Conservation (phyloP, 2,113 vertebrate genomes). For the Campylorhamphus procurvoides region DNA sequence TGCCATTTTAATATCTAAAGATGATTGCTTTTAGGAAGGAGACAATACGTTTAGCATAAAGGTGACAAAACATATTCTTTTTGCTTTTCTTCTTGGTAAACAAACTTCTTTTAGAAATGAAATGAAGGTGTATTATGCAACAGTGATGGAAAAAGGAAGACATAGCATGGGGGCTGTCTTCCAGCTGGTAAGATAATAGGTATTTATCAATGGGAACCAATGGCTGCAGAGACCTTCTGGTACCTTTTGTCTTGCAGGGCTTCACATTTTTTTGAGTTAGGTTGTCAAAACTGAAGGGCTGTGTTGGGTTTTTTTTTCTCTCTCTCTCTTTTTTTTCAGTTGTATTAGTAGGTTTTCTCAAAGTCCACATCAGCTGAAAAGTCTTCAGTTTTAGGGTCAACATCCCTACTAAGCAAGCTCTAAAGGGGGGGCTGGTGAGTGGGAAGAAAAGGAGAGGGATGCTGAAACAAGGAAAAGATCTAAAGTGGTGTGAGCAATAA, state of each 20-base stretch:
- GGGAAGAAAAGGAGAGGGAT: neutral
- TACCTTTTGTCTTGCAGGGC: neutral
- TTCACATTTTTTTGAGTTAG: neutral
- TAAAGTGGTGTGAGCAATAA: neutral
- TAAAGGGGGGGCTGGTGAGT: neutral
- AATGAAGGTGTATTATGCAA: constrained; percentile 66
- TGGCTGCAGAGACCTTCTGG: neutral
- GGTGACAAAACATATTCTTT: constrained; percentile 73
- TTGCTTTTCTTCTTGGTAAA: constrained; percentile 70
- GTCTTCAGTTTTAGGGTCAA: neutral
- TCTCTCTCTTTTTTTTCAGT: neutral
- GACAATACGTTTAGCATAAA: constrained; percentile 66
- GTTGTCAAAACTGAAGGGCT: neutral
- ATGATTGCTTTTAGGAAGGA: constrained; percentile 74
- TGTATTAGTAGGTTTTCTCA: neutral
- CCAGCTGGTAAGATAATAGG: constrained; percentile 11
- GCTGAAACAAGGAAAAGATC: neutral
- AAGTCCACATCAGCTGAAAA: neutral
- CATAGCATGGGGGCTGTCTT: neutral
- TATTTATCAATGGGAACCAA: neutral
- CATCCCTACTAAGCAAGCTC: neutral
- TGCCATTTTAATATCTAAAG: constrained; percentile 67
- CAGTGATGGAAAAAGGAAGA: constrained; percentile 43
- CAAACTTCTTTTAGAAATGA: constrained; percentile 71
- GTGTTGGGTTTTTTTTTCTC: neutral